Evolutionary conservation across 2,888 invertebrate species (phyloP).

Genomic region (Dicycla oo): DNA sequence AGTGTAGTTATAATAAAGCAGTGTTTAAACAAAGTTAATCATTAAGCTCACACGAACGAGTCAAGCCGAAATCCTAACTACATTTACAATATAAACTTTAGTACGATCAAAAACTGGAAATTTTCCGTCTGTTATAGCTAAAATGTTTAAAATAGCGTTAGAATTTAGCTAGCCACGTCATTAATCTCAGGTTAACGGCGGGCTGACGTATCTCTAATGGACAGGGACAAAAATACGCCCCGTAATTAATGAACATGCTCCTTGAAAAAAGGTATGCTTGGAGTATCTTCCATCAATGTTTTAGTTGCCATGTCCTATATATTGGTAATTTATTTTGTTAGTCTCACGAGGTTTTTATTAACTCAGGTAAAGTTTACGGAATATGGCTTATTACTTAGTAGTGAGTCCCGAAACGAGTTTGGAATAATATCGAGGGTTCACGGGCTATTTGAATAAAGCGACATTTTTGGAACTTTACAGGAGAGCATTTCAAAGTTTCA

Average conservation of each 20-base stretch:
- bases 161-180: slow-evolving; percentile 72
- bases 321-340: slow-evolving; percentile 39
- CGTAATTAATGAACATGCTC: slow-evolving; percentile 82
- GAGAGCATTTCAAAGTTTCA: too few species aligned
- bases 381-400: neutral
- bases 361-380: neutral
- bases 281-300: slow-evolving; percentile 46
- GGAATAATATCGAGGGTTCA: too few species aligned
- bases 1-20: slow-evolving; percentile 23
- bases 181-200: slow-evolving; percentile 83
- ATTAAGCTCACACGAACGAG: slow-evolving; percentile 22
- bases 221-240: slow-evolving; percentile 84
- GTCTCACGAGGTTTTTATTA: slow-evolving; percentile 3
- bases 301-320: slow-evolving; percentile 34
- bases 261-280: slow-evolving; percentile 66
- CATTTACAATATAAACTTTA: slow-evolving; percentile 46
- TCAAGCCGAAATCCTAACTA: slow-evolving; percentile 20
- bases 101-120: slow-evolving; percentile 42
- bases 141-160: slow-evolving; percentile 70
- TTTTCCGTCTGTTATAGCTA: slow-evolving; percentile 36
- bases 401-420: neutral
- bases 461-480: too few species aligned
- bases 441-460: too few species aligned
- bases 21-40: slow-evolving; percentile 40
- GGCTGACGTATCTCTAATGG: slow-evolving; percentile 85